Evolutionary conservation across 2,888 invertebrate genomes (phyloP).

Genomic region (Nephrocerus scutellatus): DNA sequence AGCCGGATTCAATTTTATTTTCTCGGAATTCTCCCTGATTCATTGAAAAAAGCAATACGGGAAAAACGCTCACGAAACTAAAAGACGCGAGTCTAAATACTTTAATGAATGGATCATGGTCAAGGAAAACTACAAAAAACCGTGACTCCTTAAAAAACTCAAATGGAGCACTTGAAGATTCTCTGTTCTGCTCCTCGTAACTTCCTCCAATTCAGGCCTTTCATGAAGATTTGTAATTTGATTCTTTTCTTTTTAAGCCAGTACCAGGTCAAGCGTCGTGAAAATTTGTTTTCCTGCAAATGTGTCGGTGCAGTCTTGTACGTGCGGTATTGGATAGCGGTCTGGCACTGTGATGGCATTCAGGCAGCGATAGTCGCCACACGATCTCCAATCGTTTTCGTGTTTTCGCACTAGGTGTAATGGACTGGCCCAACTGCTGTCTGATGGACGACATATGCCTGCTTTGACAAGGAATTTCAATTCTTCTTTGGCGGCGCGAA

Average conservation of each 20-base stretch:
- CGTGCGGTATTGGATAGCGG: conserved; percentile 18
- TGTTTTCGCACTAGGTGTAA: conserved; percentile 20
- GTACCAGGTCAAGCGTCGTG: conserved; percentile 17
- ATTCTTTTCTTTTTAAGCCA: conserved; percentile 18
- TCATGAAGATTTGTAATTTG: too few species aligned
- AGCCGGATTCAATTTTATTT: too few species aligned
- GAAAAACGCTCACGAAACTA: too few species aligned
- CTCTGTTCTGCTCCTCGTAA: too few species aligned
- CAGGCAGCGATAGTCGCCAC: conserved; percentile 20
- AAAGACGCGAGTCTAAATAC: too few species aligned
- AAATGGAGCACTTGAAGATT: too few species aligned
- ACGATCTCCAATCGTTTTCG: conserved; percentile 16
- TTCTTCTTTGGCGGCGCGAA: conserved; percentile 15
- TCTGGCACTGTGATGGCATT: conserved; percentile 18
- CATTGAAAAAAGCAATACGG: too few species aligned
- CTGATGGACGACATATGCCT: conserved; percentile 21
- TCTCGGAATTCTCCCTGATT: too few species aligned
- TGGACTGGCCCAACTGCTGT: conserved; percentile 20
- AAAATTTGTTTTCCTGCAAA: conserved; percentile 15
- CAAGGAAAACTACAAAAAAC: too few species aligned
- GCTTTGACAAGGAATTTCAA: conserved; percentile 19
- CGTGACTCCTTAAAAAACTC: too few species aligned
- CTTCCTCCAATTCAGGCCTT: too few species aligned
- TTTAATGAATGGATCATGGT: too few species aligned
- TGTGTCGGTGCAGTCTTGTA: conserved; percentile 14